Evolutionary conservation across 2,888 invertebrate genomes (phyloP).

Genomic region (Agapetus fuscipes): DNA sequence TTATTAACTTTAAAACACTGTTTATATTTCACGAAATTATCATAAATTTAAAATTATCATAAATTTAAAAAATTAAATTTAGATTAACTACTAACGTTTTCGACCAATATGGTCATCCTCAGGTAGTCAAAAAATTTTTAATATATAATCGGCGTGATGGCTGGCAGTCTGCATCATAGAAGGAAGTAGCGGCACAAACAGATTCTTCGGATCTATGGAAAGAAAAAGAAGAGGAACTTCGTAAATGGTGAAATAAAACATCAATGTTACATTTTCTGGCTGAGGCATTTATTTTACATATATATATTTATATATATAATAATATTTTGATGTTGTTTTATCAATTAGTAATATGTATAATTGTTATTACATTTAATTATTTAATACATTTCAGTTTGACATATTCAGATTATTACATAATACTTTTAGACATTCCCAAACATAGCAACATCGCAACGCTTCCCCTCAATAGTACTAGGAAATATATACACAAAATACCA

Average conservation of each 20-base stretch:
- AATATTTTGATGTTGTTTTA: slow-evolving; percentile 24
- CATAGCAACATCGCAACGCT: slow-evolving; percentile 20
- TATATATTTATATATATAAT: slow-evolving; percentile 48
- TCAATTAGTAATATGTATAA: slow-evolving; percentile 20
- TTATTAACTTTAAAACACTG: too few relatives aligned
- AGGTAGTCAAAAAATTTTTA: too few relatives aligned
- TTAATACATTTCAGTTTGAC: slow-evolving; percentile 20
- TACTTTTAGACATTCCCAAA: slow-evolving; percentile 22
- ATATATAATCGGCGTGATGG: too few relatives aligned
- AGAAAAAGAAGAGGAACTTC: not conserved
- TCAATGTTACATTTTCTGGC: slow-evolving; percentile 33
- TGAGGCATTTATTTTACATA: slow-evolving; percentile 51
- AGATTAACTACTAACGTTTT: too few relatives aligned
- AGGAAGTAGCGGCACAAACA: too few relatives aligned
- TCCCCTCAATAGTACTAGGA: slow-evolving; percentile 6
- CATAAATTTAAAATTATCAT: too few relatives aligned
- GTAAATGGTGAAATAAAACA: slow-evolving; percentile 3
- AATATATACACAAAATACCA: slow-evolving; percentile 14
- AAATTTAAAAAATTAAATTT: too few relatives aligned
- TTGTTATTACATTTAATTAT: slow-evolving; percentile 20
- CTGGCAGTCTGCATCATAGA: too few relatives aligned
- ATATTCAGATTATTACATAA: slow-evolving; percentile 20
- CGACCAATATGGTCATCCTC: too few relatives aligned
- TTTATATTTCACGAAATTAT: too few relatives aligned
- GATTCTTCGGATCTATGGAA: not conserved